Base-by-base conservation (phyloP, 2,888 invertebrate genomes). In the Athetis lepigone region DNA sequence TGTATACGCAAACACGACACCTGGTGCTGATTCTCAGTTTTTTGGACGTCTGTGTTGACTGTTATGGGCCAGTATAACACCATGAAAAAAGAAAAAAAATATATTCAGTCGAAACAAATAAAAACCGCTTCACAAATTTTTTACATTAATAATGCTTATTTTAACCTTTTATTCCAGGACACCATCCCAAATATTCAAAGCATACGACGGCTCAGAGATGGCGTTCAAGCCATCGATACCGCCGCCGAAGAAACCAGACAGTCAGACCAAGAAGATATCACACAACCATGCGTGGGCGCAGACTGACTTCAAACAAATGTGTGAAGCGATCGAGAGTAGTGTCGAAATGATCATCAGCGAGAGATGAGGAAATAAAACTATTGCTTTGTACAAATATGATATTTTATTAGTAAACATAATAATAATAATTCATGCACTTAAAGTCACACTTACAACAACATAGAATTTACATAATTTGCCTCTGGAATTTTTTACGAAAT, bases 201-300 rank as follows among this genome's bases (percentile, higher is more conserved):
- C 96, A 50, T 97, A 96, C 88, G 96, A 97, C 87, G 96, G 97
- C 58, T 95, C 96, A 0, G 92, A 96, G 82, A 97, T 98, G 96
- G 94, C 96, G 4, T 98, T 98, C 86, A 97, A 96, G 85, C 98
- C 98, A 0, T 85, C 97, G 0, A 95, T 98, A 19, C 96, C 97
- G n/a, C 91, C 96, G 42, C 97, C 97, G 1, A 96, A 95, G 77
- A 90, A 67, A 3, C 16, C 86, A 21, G 90, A 91, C 88, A 70
- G 13, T 2, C 25, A 88, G 81, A 75, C 65, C 45, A 73, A 77
- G 79, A 88, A 79, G 46, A 8, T 36, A 4, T n/a, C 70, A 3
- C 51, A 64, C 7, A 77, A 80, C 9, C 92, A 94, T 79, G 69
- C 79, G 43, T 96, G 96, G 93, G 83, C 88, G 0, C 95, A 95